Evolutionary conservation across 1,140 invertebrate genomes (phyloP), one percentile per base, ranked within the genome.

Genomic region (Lethrus apterus): DNA sequence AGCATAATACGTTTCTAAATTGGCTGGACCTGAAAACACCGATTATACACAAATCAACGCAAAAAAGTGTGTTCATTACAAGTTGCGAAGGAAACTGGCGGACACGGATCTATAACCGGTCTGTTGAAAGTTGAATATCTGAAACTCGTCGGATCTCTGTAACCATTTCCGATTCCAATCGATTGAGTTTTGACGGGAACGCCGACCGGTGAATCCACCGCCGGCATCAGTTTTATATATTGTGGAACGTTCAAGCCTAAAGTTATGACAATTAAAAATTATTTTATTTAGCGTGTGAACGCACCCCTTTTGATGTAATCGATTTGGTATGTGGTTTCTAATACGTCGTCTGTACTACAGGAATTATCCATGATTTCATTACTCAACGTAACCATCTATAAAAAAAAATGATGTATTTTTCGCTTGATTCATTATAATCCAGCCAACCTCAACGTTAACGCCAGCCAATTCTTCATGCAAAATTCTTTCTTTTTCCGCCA

Each of bases 301-400:
- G n/a, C n/a, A 73, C 76, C 73, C 70, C 71, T 65, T 60, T 75
- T 77, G 23, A 68, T 66, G 48, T 68, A 79, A 34, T 76, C 76
- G 0, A 69, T 70, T 61, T 77, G 71, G 52, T 78, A 79, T 55
- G 78, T 72, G 3, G 71, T 75, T 19, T 68, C 63, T 73, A 79
- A 76, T 57, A 73, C 73, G 13, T 68, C 71, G 47, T 80, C 74
- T 34, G 68, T 68, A 47, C 75, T 71, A 48, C 75, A 76, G 0
- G 68, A 70, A 55, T 74, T 72, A 32, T 78, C 74, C 41, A 80
- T 51, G 42, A 79, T 74, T 18, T 71, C 70, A 18, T 73, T 71
- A 2, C 69, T 68, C 2, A 78, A 66, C 46, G 71, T 66, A 2
- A 71, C 70, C 74, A 78, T 76, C 71, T 78, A 57, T 9, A 52